Conservation (phyloP, 2,888 invertebrate species). For the Chaetogeoica ovagalla region DNA sequence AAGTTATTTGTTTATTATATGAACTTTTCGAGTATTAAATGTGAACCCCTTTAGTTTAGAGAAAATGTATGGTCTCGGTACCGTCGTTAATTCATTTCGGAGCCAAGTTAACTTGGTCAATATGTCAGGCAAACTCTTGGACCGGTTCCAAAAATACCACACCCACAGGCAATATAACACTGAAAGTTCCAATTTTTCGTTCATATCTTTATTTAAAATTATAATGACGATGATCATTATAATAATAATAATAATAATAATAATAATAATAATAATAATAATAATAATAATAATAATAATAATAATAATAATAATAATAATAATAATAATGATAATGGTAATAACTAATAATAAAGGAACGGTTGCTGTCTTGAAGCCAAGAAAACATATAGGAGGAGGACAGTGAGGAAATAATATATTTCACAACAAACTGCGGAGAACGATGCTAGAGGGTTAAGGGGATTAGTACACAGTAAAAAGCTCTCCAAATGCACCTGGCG, state of each 20-base stretch:
- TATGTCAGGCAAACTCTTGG: constrained; percentile 38
- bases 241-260: constrained; percentile 22
- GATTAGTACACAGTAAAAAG: constrained; percentile 40
- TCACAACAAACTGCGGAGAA: constrained; percentile 28
- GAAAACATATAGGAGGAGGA: constrained; percentile 35
- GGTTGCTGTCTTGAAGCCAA: constrained; percentile 33
- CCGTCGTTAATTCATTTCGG: constrained; percentile 41
- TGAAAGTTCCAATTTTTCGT: constrained; percentile 27
- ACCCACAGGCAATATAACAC: not conserved
- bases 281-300: too few relatives aligned
- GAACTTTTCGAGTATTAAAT: constrained; percentile 15
- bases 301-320: too few relatives aligned
- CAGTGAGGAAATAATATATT: constrained; percentile 43
- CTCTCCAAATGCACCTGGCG: constrained; percentile 45
- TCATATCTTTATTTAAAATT: constrained; percentile 3
- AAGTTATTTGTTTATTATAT: constrained; percentile 6
- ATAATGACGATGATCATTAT: constrained; percentile 12
- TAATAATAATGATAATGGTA: too few relatives aligned
- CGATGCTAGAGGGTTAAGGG: constrained; percentile 10
- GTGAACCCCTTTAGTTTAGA: constrained; percentile 20
- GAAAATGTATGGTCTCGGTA: constrained; percentile 9
- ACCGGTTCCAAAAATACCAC: constrained; percentile 43
- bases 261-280: constrained; percentile 25
- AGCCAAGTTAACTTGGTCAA: constrained; percentile 51
- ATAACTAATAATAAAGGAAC: constrained; percentile 1